These are phyloP conservation scores for Pitangus sulphuratus DNA, from an alignment of 2,797 vertebrate genomes.

Conservation along the genomic window DNA sequence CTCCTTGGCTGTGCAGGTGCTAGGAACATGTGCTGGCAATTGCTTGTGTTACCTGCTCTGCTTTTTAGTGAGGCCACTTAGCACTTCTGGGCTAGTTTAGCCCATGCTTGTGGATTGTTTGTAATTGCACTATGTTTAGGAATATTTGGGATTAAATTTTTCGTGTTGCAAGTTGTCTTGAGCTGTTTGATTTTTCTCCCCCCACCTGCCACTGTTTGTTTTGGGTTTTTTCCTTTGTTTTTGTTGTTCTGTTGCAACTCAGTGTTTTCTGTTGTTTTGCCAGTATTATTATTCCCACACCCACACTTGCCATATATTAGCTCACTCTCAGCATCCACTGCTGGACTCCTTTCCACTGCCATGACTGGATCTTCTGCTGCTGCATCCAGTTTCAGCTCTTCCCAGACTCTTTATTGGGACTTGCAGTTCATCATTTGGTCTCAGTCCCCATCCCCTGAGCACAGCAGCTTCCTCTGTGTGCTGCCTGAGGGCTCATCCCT, in stretches of 20 bases:
- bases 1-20: background rate
- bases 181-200: background rate
- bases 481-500: background rate
- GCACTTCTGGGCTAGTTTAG: background rate
- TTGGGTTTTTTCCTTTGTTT: background rate
- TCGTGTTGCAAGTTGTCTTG: background rate
- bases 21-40: background rate
- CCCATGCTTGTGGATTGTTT: background rate
- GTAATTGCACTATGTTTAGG: background rate
- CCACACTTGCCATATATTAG: background rate
- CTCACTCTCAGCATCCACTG: background rate
- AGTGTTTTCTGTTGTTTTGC: background rate
- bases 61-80: background rate
- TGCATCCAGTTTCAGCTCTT: background rate
- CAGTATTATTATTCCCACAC: background rate
- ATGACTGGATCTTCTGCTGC: background rate
- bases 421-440: background rate
- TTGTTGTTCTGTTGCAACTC: background rate
- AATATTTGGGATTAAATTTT: background rate
- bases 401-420: background rate
- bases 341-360: background rate
- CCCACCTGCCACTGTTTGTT: rapidly evolving
- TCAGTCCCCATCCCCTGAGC: background rate
- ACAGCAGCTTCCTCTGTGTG: background rate
- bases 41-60: background rate